A percentile compares a stretch with the other conserved stretches of the same genome.
phyloP scores from a whole-genome alignment of 2,797 vertebrate species.

The Acanthopagrus latus region DNA sequence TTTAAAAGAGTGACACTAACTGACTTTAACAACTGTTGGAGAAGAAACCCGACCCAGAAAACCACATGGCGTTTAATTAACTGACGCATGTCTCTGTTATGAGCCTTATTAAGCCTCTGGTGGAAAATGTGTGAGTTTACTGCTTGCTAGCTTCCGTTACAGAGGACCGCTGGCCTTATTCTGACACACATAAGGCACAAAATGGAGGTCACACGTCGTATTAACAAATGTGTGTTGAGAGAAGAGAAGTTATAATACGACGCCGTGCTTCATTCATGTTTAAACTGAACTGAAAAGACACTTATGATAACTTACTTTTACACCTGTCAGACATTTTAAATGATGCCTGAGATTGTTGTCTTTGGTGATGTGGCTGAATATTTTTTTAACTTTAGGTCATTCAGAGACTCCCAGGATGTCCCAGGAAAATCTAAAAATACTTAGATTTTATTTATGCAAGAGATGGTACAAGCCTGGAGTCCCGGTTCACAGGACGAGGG shows the following conservation, averaged over 20 bases:
- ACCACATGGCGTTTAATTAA: no score
- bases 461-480: no score
- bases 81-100: not conserved
- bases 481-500: no score
- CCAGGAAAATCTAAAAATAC: not conserved
- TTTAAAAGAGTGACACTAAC: no score
- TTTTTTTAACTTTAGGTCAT: not conserved
- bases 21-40: no score
- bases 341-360: not conserved
- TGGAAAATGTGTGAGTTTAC: no score
- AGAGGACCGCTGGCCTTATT: not conserved
- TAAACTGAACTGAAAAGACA: not conserved
- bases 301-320: not conserved
- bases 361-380: not conserved
- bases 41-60: not conserved
- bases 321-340: not conserved
- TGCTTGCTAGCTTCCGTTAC: not conserved
- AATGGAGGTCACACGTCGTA: no score
- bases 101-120: not conserved
- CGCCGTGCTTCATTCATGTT: not conserved
- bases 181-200: not conserved
- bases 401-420: not conserved
- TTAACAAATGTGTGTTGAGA: not conserved
- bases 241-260: not conserved
- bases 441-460: not conserved